These are phyloP conservation scores for Jordanella pulchra DNA, from an alignment of 2,797 vertebrate genomes.

Conservation along the genomic window DNA sequence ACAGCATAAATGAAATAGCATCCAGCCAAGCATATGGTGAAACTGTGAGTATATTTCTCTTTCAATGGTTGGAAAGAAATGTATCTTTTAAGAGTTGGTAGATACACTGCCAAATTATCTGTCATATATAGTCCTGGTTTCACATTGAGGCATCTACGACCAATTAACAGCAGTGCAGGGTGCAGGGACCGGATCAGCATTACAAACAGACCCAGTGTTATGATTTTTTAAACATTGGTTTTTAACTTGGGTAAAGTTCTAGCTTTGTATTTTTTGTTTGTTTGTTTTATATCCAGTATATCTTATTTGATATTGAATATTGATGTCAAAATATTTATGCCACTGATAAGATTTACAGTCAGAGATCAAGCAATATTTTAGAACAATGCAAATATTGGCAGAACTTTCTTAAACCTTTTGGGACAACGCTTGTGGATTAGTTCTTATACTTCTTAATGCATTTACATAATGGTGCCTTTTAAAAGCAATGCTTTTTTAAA, in stretches of 20 bases:
- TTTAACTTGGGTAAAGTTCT: slow-evolving; percentile 25
- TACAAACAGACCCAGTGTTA: slow-evolving; percentile 41
- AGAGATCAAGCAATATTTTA: neutral
- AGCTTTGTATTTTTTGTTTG: slow-evolving; percentile 1
- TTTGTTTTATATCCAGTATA: slow-evolving; percentile 4
- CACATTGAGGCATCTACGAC: slow-evolving; percentile 57
- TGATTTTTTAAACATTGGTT: slow-evolving; percentile 27
- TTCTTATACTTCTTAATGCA: too few relatives aligned
- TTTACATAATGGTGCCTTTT: too few relatives aligned
- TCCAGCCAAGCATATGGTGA: neutral
- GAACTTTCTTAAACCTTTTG: too few relatives aligned
- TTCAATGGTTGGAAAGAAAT: slow-evolving; percentile 33
- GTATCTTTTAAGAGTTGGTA: slow-evolving; percentile 28
- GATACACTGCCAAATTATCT: neutral
- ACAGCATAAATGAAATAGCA: neutral
- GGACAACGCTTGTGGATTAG: too few relatives aligned
- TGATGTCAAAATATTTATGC: neutral
- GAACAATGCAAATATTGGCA: too few relatives aligned
- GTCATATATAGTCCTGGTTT: slow-evolving; percentile 47
- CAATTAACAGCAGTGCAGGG: slow-evolving; percentile 48
- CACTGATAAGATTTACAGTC: neutral
- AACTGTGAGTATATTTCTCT: neutral
- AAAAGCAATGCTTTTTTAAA: too few relatives aligned
- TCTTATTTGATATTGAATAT: slow-evolving; percentile 7
- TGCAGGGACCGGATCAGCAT: too few relatives aligned